Percentiles rank a stretch among this genome's conserved stretches.
phyloP scores from a whole-genome alignment of 1,140 invertebrate genomes.

The Lerema accius region DNA sequence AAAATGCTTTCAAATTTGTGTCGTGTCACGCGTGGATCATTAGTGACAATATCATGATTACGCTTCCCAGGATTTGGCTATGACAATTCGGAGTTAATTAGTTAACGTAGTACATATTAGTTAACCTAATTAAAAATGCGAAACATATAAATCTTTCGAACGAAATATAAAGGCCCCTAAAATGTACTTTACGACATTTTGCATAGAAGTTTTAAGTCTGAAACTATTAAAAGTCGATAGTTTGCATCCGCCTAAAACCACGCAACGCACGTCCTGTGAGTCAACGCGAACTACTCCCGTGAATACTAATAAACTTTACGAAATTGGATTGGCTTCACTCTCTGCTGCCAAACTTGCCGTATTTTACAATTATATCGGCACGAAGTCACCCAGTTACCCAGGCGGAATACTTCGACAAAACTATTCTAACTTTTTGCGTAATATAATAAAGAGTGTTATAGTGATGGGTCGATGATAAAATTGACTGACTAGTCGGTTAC shows the following conservation, averaged over 20 bases:
- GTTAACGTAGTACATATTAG: too few species aligned
- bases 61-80: too few species aligned
- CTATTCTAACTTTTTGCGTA: background rate
- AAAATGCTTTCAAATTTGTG: too few species aligned
- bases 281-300: constrained; percentile 37
- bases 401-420: constrained; percentile 9
- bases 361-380: constrained; percentile 24
- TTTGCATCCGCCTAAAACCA: constrained; percentile 32
- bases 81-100: too few species aligned
- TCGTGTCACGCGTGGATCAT: too few species aligned
- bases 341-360: constrained; percentile 26
- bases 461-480: too few species aligned
- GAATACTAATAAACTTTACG: constrained; percentile 49
- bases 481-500: too few species aligned
- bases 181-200: too few species aligned
- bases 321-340: constrained; percentile 28
- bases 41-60: too few species aligned
- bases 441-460: background rate
- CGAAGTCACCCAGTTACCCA: constrained; percentile 9
- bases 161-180: too few species aligned
- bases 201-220: background rate
- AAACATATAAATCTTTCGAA: too few species aligned
- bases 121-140: too few species aligned
- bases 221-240: constrained; percentile 12
- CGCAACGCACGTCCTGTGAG: constrained; percentile 37